These are phyloP conservation scores for Andrena flavipes DNA, from an alignment of 2,888 invertebrate genomes.

Conservation along the genomic window DNA sequence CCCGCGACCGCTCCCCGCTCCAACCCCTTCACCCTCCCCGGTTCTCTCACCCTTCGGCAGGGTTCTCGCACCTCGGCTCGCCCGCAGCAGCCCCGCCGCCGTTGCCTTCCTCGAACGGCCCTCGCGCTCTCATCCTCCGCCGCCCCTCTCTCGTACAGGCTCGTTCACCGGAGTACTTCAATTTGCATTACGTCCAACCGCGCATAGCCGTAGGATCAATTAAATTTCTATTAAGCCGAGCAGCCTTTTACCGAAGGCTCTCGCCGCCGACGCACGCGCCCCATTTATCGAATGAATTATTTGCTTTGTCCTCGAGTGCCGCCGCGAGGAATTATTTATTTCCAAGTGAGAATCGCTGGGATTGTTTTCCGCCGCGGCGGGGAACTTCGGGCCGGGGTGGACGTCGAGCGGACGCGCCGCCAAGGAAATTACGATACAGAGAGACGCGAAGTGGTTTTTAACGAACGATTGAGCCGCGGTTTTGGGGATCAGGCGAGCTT, in stretches of 20 bases:
- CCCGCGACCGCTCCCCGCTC: no score
- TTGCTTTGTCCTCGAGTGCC: conserved; percentile 61
- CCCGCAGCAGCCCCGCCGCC: conserved; percentile 2
- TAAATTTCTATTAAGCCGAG: conserved; percentile 83
- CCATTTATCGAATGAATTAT: conserved; percentile 79
- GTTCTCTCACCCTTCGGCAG: conserved; percentile 41
- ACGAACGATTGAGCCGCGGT: background rate
- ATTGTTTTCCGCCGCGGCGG: conserved; percentile 38
- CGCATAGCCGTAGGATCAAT: conserved; percentile 83
- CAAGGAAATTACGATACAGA: background rate
- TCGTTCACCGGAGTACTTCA: conserved; percentile 74
- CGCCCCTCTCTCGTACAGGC: conserved; percentile 48
- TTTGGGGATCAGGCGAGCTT: background rate
- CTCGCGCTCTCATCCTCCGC: conserved; percentile 31
- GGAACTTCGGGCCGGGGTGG: background rate
- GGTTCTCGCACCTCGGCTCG: conserved; percentile 33
- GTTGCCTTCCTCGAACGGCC: background rate
- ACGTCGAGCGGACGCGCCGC: no score
- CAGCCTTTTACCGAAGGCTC: conserved; percentile 72
- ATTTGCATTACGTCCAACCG: conserved; percentile 82
- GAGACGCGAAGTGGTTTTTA: background rate
- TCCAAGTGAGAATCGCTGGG: conserved; percentile 35
- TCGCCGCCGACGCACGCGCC: conserved; percentile 64
- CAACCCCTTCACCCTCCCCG: conserved; percentile 3
- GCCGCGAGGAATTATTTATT: conserved; percentile 64